These are phyloP conservation scores for Thaumetopoea pityocampa DNA, from an alignment of 1,140 invertebrate species.

Conservation along the genomic window DNA sequence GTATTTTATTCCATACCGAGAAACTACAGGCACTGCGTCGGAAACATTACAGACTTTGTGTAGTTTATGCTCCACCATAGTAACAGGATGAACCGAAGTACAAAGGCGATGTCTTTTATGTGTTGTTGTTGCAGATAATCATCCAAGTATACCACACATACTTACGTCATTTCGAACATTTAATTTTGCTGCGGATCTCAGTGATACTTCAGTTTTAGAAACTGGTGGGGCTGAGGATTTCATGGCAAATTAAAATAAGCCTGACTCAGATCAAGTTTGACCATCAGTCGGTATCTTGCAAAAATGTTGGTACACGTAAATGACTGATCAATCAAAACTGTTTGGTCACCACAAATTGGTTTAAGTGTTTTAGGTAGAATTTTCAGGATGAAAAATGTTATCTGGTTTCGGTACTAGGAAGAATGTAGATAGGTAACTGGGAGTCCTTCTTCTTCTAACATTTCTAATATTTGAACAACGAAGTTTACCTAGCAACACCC, in stretches of 20 bases:
- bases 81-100: constrained; percentile 8
- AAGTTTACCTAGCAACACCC: too few species aligned
- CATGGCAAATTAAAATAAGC: constrained; percentile 45
- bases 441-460: constrained; percentile 13
- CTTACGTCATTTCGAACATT: constrained; percentile 42
- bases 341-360: constrained; percentile 21
- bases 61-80: constrained; percentile 42
- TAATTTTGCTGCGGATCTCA: neutral
- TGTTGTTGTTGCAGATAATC: constrained; percentile 21
- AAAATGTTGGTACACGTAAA: constrained; percentile 26
- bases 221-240: constrained; percentile 26
- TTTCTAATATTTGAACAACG: too few species aligned
- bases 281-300: constrained; percentile 38
- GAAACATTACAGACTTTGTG: constrained; percentile 33
- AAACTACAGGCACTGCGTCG: constrained; percentile 33
- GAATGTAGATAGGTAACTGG: constrained; percentile 25
- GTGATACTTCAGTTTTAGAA: constrained; percentile 34
- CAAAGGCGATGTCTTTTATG: constrained; percentile 1
- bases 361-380: constrained; percentile 34
- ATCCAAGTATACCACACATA: constrained; percentile 34
- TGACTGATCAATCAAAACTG: constrained; percentile 25
- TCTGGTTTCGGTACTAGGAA: constrained; percentile 26
- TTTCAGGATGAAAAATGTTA: constrained; percentile 22
- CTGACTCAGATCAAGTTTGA: constrained; percentile 35
- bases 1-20: constrained; percentile 45